phyloP scores from a whole-genome alignment of 2,888 invertebrate genomes.

The Chrysolina oricalcia region DNA sequence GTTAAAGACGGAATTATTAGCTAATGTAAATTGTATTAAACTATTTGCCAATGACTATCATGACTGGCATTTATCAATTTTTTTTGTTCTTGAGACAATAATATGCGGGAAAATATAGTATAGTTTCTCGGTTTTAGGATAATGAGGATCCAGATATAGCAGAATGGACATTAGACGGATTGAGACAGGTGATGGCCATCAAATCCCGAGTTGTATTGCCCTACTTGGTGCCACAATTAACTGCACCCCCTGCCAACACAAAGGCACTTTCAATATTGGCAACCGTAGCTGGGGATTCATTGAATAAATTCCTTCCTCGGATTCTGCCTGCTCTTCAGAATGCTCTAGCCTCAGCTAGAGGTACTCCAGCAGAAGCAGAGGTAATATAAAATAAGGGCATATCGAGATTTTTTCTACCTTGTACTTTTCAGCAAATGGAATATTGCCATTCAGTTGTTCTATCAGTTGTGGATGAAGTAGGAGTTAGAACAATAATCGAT shows the following conservation, averaged over 20 bases:
- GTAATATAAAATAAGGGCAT: slow-evolving; percentile 49
- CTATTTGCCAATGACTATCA: too few species aligned
- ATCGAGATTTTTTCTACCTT: background rate
- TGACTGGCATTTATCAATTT: too few species aligned
- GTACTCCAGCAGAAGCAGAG: slow-evolving; percentile 69
- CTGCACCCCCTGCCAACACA: slow-evolving; percentile 91
- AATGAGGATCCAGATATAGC: slow-evolving; percentile 86
- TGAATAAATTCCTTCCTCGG: slow-evolving; percentile 91
- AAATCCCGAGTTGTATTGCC: slow-evolving; percentile 97
- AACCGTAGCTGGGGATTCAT: slow-evolving; percentile 94
- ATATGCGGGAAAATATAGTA: too few species aligned
- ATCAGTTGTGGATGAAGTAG: slow-evolving; percentile 91
- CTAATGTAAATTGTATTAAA: too few species aligned
- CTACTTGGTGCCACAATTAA: slow-evolving; percentile 95
- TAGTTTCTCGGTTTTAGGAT: slow-evolving; percentile 72
- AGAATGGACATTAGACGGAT: slow-evolving; percentile 94
- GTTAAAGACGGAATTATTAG: too few species aligned
- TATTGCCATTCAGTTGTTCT: slow-evolving; percentile 95
- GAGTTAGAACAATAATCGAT: slow-evolving; percentile 90
- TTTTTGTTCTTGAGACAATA: too few species aligned
- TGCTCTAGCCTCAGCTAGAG: slow-evolving; percentile 82
- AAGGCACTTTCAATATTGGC: slow-evolving; percentile 95
- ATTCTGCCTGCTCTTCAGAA: slow-evolving; percentile 92
- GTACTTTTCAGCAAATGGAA: slow-evolving; percentile 80
- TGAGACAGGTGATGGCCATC: slow-evolving; percentile 97